Percentiles rank a stretch among this genome's conserved stretches.
Conservation (phyloP, 2,888 invertebrate genomes). For the Tipula lateralis region DNA sequence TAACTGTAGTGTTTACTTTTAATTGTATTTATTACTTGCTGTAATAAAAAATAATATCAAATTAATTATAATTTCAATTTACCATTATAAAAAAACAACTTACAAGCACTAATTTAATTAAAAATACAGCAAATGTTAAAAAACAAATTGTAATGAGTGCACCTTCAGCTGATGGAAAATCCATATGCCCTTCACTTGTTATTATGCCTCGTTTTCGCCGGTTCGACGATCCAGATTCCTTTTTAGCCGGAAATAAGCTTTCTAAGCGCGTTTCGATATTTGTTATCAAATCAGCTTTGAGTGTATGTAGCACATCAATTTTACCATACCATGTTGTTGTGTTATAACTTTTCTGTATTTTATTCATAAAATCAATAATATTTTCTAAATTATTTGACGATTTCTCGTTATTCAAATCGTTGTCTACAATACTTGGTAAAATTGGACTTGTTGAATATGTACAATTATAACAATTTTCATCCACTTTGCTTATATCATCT, state of each 20-base stretch:
- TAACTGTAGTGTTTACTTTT: conserved; percentile 54
- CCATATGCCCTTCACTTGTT: conserved; percentile 56
- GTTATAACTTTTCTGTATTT: conserved; percentile 42
- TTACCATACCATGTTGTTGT: conserved; percentile 43
- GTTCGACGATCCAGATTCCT: conserved; percentile 27
- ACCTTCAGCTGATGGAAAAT: conserved; percentile 75
- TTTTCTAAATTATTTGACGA: background rate
- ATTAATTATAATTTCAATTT: background rate
- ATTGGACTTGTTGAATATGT: background rate
- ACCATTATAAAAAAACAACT: conserved; percentile 42
- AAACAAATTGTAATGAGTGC: conserved; percentile 79
- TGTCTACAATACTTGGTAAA: background rate
- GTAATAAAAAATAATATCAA: conserved; percentile 40
- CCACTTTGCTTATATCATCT: conserved; percentile 2
- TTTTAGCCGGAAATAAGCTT: conserved; percentile 48
- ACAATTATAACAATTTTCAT: conserved; percentile 26
- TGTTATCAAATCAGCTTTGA: conserved; percentile 54
- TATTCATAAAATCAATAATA: conserved; percentile 43
- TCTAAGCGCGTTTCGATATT: conserved; percentile 58
- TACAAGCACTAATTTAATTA: conserved; percentile 78
- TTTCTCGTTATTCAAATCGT: background rate
- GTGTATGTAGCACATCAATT: conserved; percentile 41
- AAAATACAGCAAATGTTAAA: conserved; percentile 77
- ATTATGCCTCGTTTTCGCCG: conserved; percentile 41
- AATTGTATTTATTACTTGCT: conserved; percentile 65